Evolutionary conservation across 2,113 vertebrate species (phyloP), one percentile per base, ranked within the genome.

Genomic region (Ceuthmochares aereus): DNA sequence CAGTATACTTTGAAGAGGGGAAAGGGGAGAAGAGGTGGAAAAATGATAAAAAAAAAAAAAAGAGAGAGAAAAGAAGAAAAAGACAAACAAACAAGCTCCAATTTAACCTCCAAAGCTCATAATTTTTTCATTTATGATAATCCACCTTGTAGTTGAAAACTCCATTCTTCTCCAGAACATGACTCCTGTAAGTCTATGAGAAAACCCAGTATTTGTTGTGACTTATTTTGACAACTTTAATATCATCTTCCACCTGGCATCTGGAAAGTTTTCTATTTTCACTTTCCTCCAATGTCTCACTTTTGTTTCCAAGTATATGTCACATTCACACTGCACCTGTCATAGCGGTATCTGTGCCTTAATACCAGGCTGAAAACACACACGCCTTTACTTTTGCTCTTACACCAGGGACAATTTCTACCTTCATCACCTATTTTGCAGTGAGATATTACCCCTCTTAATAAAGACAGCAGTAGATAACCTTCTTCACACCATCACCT

Each of bases 201-300:
- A 92, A 89, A 95, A 86, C 58, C 55, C 84, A 90, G 45, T 64
- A 74, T 91, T 62, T 96, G 89, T 95, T 97, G 89, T 97, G 95
- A 96, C 91, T 97, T 89, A 95, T 85, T 96, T 94, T 96, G 96
- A 95, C 90, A 96, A 90, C 45, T 97, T 97, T 96, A 95, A 89
- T 97, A 94, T 56, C 3, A 95, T 94, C 90, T 94, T 87, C 90
- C 90, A 94, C 88, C 86, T 96, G 92, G 93, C 83, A 96, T 84
- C 93, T 94, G 95, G 90, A 93, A 96, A 81, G 93, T 73, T 95
- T 96, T 97, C 92, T 86, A 90, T 95, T 94, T 92, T 90, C 94
- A 92, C 90, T 92, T 93, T 72, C 83, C 69, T 90, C 73, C 68
- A 18, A 72, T 72, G 76, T 94, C 95, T 94, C 92, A 93, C 92